Percentiles rank a stretch among this genome's conserved stretches.
Conservation (phyloP, 2,797 vertebrate genomes). For the Amblyraja radiata region DNA sequence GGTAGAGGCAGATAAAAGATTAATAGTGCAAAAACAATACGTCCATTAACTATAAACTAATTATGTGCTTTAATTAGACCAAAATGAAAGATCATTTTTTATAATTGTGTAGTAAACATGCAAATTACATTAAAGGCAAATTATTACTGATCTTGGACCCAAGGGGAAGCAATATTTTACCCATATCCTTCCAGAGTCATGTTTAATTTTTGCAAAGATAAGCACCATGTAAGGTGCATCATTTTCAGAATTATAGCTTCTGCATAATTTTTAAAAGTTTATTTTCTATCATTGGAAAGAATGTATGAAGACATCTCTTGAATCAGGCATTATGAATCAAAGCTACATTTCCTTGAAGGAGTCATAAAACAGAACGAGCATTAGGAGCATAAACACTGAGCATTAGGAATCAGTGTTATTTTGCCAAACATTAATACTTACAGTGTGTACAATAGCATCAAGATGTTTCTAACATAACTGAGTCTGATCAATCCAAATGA, state of each 20-base stretch:
- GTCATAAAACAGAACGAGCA: neutral
- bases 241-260: neutral
- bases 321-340: neutral
- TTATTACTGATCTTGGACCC: neutral
- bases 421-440: neutral
- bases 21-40: constrained; percentile 18
- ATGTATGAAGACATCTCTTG: neutral
- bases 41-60: neutral
- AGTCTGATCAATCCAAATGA: neutral
- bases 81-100: constrained; percentile 32
- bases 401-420: neutral
- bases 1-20: neutral
- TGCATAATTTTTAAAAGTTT: neutral
- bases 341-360: neutral
- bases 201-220: neutral
- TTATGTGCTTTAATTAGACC: neutral
- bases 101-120: neutral
- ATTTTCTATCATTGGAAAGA: neutral
- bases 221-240: neutral
- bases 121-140: neutral
- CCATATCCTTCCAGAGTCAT: neutral
- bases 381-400: no score
- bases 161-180: neutral
- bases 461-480: neutral
- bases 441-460: neutral